Percentiles rank a stretch among this genome's conserved stretches.
These are phyloP conservation scores for Himalopsyche anomala DNA, from an alignment of 2,888 invertebrate species.

Conservation along the genomic window DNA sequence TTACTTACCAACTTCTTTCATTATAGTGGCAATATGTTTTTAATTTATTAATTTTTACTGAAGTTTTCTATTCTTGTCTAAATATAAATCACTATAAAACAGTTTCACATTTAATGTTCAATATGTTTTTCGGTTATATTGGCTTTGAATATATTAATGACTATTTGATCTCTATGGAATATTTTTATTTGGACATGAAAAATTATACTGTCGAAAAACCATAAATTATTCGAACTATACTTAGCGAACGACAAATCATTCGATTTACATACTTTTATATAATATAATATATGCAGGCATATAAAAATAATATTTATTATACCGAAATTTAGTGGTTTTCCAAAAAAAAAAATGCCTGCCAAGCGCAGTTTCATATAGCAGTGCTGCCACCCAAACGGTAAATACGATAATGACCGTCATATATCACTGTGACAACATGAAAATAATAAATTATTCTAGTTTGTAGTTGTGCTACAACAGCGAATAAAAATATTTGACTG, in stretches of 20 bases:
- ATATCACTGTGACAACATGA: constrained; percentile 65
- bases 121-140: too few species aligned
- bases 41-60: too few species aligned
- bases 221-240: constrained; percentile 2
- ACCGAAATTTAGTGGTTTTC: not conserved
- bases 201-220: not conserved
- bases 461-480: constrained; percentile 49
- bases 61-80: too few species aligned
- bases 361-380: constrained; percentile 42
- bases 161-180: too few species aligned
- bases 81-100: too few species aligned
- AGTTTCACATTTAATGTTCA: too few species aligned
- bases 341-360: constrained; percentile 29
- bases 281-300: constrained; percentile 1
- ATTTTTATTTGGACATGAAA: not conserved
- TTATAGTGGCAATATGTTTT: too few species aligned
- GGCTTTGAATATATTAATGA: too few species aligned
- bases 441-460: constrained; percentile 61
- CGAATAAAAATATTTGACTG: constrained; percentile 25
- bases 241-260: not conserved
- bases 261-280: not conserved
- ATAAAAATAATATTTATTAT: constrained; percentile 15
- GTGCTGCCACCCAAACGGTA: constrained; percentile 55
- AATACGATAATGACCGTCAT: constrained; percentile 64
- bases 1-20: too few species aligned